Conservation (phyloP, 2,888 invertebrate genomes). For the Archips xylosteana region DNA sequence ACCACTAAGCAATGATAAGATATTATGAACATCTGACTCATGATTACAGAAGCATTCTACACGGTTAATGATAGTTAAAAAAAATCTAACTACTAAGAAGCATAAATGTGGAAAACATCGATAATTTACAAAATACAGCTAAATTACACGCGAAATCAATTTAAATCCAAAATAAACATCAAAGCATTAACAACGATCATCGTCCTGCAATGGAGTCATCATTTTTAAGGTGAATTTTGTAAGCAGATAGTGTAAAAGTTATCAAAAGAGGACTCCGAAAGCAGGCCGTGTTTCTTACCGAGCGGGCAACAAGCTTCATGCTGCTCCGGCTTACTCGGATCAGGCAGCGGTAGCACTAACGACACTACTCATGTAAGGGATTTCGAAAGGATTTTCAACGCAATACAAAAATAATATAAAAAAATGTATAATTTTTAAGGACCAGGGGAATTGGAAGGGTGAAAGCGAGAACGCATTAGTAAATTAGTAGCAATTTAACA, state of each 20-base stretch:
- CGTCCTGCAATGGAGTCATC: conserved; percentile 67
- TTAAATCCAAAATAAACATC: conserved; percentile 58
- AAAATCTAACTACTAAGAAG: conserved; percentile 44
- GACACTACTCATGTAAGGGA: conserved; percentile 85
- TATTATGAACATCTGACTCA: conserved; percentile 24
- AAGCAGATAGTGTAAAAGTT: conserved; percentile 47
- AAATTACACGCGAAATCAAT: conserved; percentile 53
- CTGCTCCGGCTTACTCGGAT: conserved; percentile 95
- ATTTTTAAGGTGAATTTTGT: conserved; percentile 43
- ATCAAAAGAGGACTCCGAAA: conserved; percentile 48
- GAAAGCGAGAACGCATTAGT: conserved; percentile 84
- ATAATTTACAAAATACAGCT: conserved; percentile 53
- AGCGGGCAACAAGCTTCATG: conserved; percentile 96
- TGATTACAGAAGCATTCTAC: conserved; percentile 55
- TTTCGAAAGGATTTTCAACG: conserved; percentile 72
- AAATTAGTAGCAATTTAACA: conserved; percentile 79
- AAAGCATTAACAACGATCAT: conserved; percentile 75
- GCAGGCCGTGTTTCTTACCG: conserved; percentile 86
- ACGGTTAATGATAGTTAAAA: conserved; percentile 55
- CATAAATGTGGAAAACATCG: conserved; percentile 62
- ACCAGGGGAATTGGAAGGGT: conserved; percentile 72
- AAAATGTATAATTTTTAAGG: conserved; percentile 63
- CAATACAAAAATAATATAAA: conserved; percentile 69
- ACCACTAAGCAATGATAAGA: conserved; percentile 43
- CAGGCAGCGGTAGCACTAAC: conserved; percentile 93